phyloP scores from a whole-genome alignment of 1,140 invertebrate species.

The Scaptodrosophila lebanonensis region DNA sequence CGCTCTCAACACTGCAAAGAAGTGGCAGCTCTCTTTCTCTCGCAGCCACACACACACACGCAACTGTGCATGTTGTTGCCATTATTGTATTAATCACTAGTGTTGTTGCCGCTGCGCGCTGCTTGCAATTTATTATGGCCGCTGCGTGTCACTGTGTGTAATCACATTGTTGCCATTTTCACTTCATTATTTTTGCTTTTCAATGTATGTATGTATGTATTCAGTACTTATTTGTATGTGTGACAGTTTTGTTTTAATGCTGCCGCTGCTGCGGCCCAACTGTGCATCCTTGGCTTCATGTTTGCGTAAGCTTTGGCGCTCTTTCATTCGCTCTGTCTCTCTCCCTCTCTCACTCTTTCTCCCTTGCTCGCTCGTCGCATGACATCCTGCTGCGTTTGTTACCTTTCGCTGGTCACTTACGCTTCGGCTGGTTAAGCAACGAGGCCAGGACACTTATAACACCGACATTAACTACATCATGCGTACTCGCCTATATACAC shows the following conservation, averaged over 20 bases:
- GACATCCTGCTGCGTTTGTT: background rate
- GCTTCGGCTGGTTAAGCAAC: slow-evolving; percentile 68
- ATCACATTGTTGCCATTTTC: slow-evolving; percentile 76
- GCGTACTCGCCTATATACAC: too few species aligned
- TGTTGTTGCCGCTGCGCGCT: slow-evolving; percentile 6
- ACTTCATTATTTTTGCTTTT: slow-evolving; percentile 76
- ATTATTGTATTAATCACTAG: too few species aligned
- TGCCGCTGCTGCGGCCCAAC: slow-evolving; percentile 14
- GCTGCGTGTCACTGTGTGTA: slow-evolving; percentile 62
- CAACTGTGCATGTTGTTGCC: too few species aligned
- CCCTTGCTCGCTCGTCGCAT: background rate
- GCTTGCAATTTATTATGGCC: slow-evolving; percentile 62
- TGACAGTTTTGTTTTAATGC: slow-evolving; percentile 68
- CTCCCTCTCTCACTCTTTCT: background rate
- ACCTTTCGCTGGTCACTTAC: slow-evolving; percentile 22
- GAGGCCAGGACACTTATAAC: slow-evolving; percentile 49
- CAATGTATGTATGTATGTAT: too few species aligned
- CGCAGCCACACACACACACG: background rate
- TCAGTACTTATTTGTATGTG: slow-evolving; percentile 70
- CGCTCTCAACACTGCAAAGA: slow-evolving; percentile 28
- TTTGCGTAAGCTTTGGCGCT: slow-evolving; percentile 39
- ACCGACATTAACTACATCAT: too few species aligned
- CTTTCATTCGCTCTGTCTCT: background rate
- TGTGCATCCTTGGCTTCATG: slow-evolving; percentile 41
- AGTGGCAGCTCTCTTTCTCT: background rate